Conservation (phyloP, 2,888 invertebrate species). For the Acleris cristana region DNA sequence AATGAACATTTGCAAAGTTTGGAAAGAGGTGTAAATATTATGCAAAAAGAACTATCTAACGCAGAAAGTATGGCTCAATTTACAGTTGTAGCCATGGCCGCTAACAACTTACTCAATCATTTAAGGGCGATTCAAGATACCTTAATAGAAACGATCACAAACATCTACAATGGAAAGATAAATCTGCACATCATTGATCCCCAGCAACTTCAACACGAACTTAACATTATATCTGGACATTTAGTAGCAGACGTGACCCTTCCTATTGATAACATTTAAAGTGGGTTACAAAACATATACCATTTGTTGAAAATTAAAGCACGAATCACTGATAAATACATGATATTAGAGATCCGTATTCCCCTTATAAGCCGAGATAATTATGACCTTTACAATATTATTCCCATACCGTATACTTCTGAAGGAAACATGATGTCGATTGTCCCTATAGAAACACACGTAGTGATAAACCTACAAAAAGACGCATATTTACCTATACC, state of each 20-base stretch:
- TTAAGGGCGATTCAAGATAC: constrained; percentile 10
- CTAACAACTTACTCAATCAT: constrained; percentile 23
- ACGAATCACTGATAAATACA: no score
- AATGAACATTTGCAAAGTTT: constrained; percentile 17
- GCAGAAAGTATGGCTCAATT: not conserved
- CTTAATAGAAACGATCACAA: not conserved
- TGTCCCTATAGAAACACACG: no score
- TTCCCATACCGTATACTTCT: no score
- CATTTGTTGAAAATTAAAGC: not conserved
- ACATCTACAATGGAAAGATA: constrained; percentile 2
- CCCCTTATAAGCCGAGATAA: constrained; percentile 1
- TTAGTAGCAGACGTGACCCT: not conserved
- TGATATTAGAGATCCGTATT: not conserved
- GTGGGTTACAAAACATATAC: not conserved
- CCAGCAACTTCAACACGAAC: not conserved
- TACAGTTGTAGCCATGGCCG: constrained; percentile 3
- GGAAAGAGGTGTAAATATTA: not conserved
- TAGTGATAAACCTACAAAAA: no score
- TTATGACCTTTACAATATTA: not conserved
- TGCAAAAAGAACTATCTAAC: not conserved
- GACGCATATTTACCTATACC: no score
- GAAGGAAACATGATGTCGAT: no score
- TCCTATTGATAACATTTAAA: not conserved
- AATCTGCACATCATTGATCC: not conserved
- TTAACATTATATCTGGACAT: not conserved